phyloP scores from a whole-genome alignment of 2,113 vertebrate species.

The Pollimyrus isidori region DNA sequence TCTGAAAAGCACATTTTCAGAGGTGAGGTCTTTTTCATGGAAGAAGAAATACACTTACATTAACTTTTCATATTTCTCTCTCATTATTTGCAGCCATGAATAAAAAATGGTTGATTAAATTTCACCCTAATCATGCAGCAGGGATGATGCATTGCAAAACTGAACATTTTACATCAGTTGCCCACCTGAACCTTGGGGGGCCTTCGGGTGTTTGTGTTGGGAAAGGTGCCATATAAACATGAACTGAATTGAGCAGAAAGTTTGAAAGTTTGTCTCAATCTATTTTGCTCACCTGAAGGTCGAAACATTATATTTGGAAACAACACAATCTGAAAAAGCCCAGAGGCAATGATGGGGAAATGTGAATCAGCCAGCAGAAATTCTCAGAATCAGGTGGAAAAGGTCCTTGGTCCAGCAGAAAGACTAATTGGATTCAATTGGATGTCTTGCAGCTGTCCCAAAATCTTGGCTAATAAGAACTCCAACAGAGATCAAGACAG shows the following conservation, averaged over 20 bases:
- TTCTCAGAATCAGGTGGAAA: background rate
- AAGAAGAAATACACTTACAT: background rate
- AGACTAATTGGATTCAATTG: background rate
- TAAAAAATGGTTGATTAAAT: background rate
- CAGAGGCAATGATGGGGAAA: background rate
- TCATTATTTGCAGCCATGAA: background rate
- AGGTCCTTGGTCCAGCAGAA: background rate
- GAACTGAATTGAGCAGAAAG: background rate
- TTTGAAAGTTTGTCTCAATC: background rate
- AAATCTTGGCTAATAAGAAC: background rate
- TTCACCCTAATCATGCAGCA: background rate
- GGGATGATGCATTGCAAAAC: background rate
- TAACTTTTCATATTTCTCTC: background rate
- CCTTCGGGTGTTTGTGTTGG: background rate
- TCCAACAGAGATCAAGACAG: background rate
- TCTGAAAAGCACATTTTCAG: background rate
- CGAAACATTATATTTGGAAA: background rate
- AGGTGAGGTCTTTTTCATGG: background rate
- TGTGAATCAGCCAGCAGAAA: background rate
- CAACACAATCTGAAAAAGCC: background rate
- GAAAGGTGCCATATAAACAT: background rate
- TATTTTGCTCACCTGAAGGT: background rate
- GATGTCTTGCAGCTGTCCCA: background rate
- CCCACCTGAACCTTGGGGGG: background rate
- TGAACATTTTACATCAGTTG: background rate